phyloP scores from a whole-genome alignment of 1,140 invertebrate genomes.

The Mizuhopecten yessoensis region DNA sequence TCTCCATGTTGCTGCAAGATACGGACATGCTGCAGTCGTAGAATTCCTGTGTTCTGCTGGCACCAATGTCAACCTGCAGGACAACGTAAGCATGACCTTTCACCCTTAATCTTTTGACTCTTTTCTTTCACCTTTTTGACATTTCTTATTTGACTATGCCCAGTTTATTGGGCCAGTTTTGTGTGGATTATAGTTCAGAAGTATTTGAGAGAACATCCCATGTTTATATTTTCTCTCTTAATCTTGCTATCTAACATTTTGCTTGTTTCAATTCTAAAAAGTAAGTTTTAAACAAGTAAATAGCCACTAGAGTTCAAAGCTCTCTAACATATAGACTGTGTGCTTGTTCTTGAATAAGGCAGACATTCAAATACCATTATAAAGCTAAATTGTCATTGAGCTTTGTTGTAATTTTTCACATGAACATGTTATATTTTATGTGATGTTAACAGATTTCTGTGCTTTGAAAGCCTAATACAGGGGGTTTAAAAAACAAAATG shows the following conservation, averaged over 20 bases:
- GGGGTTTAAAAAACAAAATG: too few species aligned
- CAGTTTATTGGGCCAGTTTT: neutral
- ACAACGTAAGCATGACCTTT: conserved; percentile 79
- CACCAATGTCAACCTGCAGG: conserved; percentile 84
- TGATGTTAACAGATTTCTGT: too few species aligned
- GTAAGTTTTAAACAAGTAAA: neutral
- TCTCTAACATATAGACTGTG: too few species aligned
- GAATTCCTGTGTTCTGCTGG: conserved; percentile 83
- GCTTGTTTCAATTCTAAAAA: conserved; percentile 10
- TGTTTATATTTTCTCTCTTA: neutral
- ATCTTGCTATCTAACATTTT: conserved; percentile 44
- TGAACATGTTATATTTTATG: too few species aligned
- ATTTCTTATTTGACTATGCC: neutral
- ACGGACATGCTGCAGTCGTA: conserved; percentile 84
- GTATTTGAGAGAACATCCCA: neutral
- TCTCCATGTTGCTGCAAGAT: conserved; percentile 86
- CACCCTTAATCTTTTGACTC: neutral
- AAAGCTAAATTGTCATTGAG: too few species aligned
- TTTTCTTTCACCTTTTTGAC: neutral
- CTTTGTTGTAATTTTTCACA: too few species aligned
- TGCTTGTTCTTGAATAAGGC: too few species aligned
- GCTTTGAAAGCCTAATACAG: too few species aligned
- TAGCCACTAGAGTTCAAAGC: too few species aligned
- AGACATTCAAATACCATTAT: too few species aligned
- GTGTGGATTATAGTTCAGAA: neutral